Percentiles rank a stretch among this genome's conserved stretches.
Evolutionary conservation across 1,140 invertebrate genomes (phyloP).

Genomic region (Pollicipes pollicipes): DNA sequence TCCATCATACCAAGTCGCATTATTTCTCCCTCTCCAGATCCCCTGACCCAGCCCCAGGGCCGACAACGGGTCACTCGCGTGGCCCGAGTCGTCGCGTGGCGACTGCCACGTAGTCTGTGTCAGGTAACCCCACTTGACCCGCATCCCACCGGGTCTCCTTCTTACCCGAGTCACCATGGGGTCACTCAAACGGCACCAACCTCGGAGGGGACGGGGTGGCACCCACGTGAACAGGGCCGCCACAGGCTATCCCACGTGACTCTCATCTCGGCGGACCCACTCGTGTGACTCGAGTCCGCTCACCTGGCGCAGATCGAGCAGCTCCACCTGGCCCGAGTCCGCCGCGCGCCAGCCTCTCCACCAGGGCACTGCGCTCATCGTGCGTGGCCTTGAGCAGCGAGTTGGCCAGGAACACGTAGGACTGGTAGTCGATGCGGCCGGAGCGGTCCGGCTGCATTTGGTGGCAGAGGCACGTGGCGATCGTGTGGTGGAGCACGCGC

Average conservation of each 20-base stretch:
- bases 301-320: background rate
- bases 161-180: no score
- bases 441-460: background rate
- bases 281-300: background rate
- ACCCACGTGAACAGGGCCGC: background rate
- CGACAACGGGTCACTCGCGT: no score
- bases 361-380: background rate
- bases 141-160: no score
- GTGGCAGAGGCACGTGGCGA: background rate
- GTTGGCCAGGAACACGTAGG: background rate
- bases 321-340: background rate
- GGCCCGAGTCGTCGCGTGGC: no score
- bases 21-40: no score
- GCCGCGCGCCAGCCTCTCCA: background rate
- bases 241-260: no score
- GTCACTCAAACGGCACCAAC: background rate
- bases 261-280: no score
- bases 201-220: background rate
- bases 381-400: background rate
- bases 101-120: no score
- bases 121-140: no score
- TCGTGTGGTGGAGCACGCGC: background rate
- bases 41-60: no score
- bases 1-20: no score
- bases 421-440: background rate